A percentile compares a stretch with the other conserved stretches of the same genome.
Conservation (phyloP, 2,888 invertebrate genomes). For the Cylindroiulus punctatus region DNA sequence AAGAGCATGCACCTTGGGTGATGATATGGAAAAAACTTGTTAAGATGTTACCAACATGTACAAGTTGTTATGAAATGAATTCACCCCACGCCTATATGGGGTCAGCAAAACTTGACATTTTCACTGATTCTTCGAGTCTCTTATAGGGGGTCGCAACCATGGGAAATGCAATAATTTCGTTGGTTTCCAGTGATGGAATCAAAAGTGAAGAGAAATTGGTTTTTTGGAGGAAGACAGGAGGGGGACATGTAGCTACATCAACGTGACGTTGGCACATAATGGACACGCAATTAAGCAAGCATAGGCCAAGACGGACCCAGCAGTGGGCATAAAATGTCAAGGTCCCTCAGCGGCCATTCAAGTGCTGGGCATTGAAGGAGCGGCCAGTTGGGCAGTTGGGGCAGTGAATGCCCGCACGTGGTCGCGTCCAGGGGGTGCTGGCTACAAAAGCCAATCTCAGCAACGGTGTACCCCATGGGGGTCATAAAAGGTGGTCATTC, state of each 20-base stretch:
- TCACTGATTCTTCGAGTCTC: too few species aligned
- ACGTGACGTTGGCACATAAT: not conserved
- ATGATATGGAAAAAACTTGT: too few species aligned
- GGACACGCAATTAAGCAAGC: not conserved
- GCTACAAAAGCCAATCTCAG: too few species aligned
- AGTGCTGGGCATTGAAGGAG: slow-evolving; percentile 10
- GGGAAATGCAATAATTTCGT: not conserved
- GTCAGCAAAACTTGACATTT: too few species aligned
- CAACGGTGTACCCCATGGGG: not conserved
- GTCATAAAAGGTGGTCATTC: slow-evolving; percentile 5
- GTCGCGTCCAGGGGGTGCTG: not conserved
- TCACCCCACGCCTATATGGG: too few species aligned
- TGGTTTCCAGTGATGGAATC: not conserved
- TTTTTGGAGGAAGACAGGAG: not conserved
- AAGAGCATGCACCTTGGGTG: too few species aligned
- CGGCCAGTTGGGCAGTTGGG: slow-evolving; percentile 6
- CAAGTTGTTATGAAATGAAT: too few species aligned
- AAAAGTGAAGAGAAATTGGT: not conserved
- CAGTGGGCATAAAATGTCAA: slow-evolving; percentile 2
- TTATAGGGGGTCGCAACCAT: too few species aligned
- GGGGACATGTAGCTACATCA: not conserved
- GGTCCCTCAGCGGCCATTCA: slow-evolving; percentile 3
- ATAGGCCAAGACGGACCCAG: not conserved
- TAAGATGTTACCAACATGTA: too few species aligned
- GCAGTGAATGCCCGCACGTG: slow-evolving; percentile 8